Percentiles rank a stretch among this genome's conserved stretches.
Conservation (phyloP, 2,888 invertebrate genomes). For the Molorchus minor region DNA sequence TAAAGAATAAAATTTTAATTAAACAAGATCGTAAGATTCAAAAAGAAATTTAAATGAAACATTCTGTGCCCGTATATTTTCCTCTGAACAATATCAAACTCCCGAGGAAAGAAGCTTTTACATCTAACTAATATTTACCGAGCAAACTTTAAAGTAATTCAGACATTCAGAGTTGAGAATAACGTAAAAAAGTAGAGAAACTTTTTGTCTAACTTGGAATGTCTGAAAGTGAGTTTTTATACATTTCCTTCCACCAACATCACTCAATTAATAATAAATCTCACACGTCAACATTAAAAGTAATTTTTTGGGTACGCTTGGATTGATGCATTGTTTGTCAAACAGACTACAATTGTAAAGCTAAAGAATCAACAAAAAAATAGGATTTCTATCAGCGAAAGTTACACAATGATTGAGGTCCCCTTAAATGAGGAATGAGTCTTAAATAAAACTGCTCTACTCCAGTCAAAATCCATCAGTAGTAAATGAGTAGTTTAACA, state of each 20-base stretch:
- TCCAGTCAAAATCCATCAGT: too few species aligned
- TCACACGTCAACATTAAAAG: too few species aligned
- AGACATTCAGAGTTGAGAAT: constrained; percentile 27
- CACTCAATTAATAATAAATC: constrained; percentile 7
- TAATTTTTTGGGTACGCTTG: too few species aligned
- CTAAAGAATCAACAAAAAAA: too few species aligned
- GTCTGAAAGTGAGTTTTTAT: not conserved
- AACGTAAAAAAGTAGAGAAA: constrained; percentile 20
- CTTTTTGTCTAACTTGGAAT: constrained; percentile 6
- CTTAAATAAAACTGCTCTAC: too few species aligned
- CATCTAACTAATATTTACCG: constrained; percentile 29
- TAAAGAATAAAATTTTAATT: constrained; percentile 23
- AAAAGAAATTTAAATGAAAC: constrained; percentile 15
- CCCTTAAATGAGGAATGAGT: too few species aligned
- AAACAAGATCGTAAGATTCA: constrained; percentile 6
- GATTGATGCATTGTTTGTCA: too few species aligned
- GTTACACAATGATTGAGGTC: too few species aligned
- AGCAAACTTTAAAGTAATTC: constrained; percentile 32
- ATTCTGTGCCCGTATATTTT: constrained; percentile 18
- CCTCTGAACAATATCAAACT: constrained; percentile 16
- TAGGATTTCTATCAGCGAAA: too few species aligned
- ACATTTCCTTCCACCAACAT: not conserved
- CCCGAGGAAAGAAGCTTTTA: constrained; percentile 18
- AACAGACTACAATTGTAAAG: too few species aligned
- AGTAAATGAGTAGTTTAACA: too few species aligned